These are phyloP conservation scores for Morpho deidamia DNA, from an alignment of 2,888 invertebrate genomes.

Conservation along the genomic window DNA sequence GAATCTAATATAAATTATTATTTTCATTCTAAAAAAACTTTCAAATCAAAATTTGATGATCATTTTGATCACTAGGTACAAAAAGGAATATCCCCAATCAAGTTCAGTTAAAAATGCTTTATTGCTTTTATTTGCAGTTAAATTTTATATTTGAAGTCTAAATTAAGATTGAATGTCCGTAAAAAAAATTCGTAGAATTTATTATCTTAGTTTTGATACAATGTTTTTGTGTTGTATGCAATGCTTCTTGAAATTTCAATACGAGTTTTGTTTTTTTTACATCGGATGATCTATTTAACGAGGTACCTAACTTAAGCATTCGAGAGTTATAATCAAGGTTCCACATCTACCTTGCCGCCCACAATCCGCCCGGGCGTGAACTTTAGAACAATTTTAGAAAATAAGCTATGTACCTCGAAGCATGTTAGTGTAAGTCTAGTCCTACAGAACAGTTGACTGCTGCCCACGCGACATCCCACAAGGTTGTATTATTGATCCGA, in stretches of 20 bases:
- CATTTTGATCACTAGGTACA: too few relatives aligned
- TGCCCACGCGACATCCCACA: constrained; percentile 47
- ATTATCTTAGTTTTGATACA: too few relatives aligned
- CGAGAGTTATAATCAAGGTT: constrained; percentile 5
- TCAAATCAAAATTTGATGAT: too few relatives aligned
- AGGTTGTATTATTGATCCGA: constrained; percentile 47
- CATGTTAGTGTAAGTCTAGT: constrained; percentile 27
- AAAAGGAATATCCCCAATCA: too few relatives aligned
- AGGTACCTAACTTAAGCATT: not conserved
- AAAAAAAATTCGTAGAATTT: too few relatives aligned
- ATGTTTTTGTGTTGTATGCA: too few relatives aligned
- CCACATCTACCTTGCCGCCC: constrained; percentile 12
- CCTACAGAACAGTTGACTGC: constrained; percentile 22
- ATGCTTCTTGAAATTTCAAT: not conserved
- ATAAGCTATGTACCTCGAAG: constrained; percentile 31
- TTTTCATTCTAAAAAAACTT: too few relatives aligned
- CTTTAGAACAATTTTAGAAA: constrained; percentile 31
- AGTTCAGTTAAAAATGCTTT: too few relatives aligned
- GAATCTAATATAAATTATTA: too few relatives aligned
- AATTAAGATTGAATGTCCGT: too few relatives aligned
- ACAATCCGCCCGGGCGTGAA: constrained; percentile 12
- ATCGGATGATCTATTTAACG: constrained; percentile 5
- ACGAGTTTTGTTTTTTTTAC: not conserved
- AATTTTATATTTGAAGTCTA: too few relatives aligned
- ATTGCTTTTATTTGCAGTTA: too few relatives aligned